A percentile compares a stretch with the other conserved stretches of the same genome.
Conservation (phyloP, 92 coral and sea anemone genomes). For the Meandrina meandrites region DNA sequence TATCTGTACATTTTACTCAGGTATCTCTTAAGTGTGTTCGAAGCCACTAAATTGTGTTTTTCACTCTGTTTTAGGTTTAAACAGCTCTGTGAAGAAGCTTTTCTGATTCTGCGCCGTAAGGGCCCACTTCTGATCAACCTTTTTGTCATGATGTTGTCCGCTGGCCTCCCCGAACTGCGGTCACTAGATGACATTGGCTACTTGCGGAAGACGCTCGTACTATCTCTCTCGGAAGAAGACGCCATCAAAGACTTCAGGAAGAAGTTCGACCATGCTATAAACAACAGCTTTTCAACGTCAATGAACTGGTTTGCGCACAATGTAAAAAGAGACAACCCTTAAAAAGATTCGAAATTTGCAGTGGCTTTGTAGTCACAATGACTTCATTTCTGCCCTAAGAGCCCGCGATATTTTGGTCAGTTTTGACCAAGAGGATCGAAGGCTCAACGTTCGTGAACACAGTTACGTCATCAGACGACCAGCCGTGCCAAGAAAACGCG, state of each 20-base stretch:
- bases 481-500: background rate
- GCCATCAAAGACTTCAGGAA: constrained; percentile 80
- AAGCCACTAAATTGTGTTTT: background rate
- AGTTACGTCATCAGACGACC: background rate
- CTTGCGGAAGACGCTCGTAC: constrained; percentile 85
- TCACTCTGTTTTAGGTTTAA: constrained; percentile 66
- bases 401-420: background rate
- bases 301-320: constrained; percentile 84
- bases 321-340: constrained; percentile 12
- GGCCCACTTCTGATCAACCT: constrained; percentile 86
- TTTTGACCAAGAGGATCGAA: background rate
- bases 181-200: constrained; percentile 80
- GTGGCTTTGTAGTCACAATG: background rate
- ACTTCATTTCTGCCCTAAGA: background rate
- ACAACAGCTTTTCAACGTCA: constrained; percentile 90
- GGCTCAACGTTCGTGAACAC: background rate
- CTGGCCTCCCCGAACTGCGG: constrained; percentile 97
- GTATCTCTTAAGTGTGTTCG: background rate
- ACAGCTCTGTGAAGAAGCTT: constrained; percentile 84
- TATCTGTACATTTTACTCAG: too few relatives aligned
- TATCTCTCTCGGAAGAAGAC: constrained; percentile 68
- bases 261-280: constrained; percentile 83
- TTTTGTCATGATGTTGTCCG: constrained; percentile 96
- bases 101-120: constrained; percentile 79
- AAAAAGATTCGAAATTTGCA: background rate